phyloP scores from a whole-genome alignment of 2,888 invertebrate genomes.

The Rhaphigaster nebulosa region DNA sequence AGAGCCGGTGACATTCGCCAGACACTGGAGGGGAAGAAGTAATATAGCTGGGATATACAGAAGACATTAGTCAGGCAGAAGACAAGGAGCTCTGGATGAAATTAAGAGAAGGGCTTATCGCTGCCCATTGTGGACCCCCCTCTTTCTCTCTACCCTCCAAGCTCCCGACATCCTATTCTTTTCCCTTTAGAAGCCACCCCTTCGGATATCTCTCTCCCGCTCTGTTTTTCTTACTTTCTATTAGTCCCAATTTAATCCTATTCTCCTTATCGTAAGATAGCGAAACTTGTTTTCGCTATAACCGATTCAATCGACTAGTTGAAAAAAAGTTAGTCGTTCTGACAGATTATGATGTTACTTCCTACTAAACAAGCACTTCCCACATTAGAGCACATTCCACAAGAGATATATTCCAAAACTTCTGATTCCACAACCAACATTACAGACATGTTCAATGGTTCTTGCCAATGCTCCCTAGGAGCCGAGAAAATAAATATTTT shows the following conservation, averaged over 20 bases:
- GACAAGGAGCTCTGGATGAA: slow-evolving; percentile 5
- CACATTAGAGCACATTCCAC: no score
- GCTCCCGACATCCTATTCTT: slow-evolving; percentile 20
- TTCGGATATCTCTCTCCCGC: not conserved
- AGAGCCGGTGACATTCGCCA: not conserved
- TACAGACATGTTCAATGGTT: no score
- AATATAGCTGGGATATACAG: slow-evolving; percentile 23
- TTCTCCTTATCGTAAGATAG: not conserved
- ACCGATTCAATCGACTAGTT: not conserved
- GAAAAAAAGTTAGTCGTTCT: no score
- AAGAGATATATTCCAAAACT: no score
- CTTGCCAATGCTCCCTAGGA: no score
- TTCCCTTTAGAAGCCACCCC: not conserved
- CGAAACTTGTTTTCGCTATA: not conserved
- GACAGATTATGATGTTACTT: no score
- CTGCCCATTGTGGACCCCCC: not conserved
- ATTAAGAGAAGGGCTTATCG: slow-evolving; percentile 22
- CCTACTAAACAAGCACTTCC: no score
- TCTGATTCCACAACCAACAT: no score
- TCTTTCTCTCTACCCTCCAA: not conserved
- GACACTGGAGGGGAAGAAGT: not conserved
- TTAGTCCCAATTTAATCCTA: not conserved
- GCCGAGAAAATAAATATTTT: no score
- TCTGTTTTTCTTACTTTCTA: not conserved
- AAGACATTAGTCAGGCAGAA: not conserved